Evolutionary conservation across 2,888 invertebrate genomes (phyloP), one percentile per base, ranked within the genome.

Genomic region (Drosophila mulleri): DNA sequence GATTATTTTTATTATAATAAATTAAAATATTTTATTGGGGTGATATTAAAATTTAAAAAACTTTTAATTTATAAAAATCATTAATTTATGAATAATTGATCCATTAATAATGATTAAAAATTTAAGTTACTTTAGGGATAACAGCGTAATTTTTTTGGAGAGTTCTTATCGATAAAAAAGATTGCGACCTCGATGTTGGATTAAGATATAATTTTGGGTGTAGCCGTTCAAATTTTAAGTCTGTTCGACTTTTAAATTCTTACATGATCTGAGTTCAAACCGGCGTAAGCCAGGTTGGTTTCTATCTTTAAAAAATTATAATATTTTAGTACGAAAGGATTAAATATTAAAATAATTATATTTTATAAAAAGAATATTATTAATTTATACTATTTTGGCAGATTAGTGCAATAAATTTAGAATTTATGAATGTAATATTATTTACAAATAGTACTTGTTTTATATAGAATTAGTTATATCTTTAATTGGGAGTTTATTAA

Each of bases 221-320:
- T 29, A 96, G 95, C 93, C 93, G 94, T 94, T 95, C 94, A 94
- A 94, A 93, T 84, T 83, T 86, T 76, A 94, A 94, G 95, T 95
- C 95, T 96, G 96, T 96, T 96, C 96, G 95, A 96, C 95, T 94
- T 94, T 96, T 96, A 94, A 95, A 95, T 94, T 94, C 20, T 96
- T 96, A 96, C 96, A 96, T 96, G 96, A 96, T 96, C 95, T 96
- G 96, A 96, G 96, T 96, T 96, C 95, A 96, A 94, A 96, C 95
- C 96, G 96, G 95, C 42, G 42, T 42, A 42, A 44, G 42, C 18
- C 42, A 44, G 42, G 42, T 44, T 44, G 44, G 44, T 44, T 96
- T 96, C 95, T 96, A 96, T 96, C 95, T 95, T 95, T 94, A 94
- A 93, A 92, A 75, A 91, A 80, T 72, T 90, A 84, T 90, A 92